Conservation (phyloP, 1,140 invertebrate genomes). For the Bombus superbus region DNA sequence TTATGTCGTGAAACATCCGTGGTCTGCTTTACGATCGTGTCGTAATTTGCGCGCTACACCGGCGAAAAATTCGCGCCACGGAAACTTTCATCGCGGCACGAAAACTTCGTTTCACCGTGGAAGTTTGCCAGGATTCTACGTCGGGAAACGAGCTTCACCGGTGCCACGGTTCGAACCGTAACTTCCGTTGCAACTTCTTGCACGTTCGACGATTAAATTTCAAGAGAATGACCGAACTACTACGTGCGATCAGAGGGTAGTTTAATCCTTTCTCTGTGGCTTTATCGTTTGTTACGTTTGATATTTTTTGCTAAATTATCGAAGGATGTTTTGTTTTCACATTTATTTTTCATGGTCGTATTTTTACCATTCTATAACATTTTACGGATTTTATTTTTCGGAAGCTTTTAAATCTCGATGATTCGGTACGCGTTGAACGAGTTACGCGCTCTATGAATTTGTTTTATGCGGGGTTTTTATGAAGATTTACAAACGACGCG, state of each 20-base stretch:
- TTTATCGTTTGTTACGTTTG: background rate
- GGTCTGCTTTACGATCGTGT: background rate
- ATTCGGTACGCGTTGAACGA: too few species aligned
- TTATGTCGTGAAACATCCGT: background rate
- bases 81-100: background rate
- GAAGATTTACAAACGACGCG: background rate
- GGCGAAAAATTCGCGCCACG: constrained; percentile 3
- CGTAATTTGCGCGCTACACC: background rate
- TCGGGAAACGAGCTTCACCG: background rate
- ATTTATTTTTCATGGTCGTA: background rate
- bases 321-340: background rate
- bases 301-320: background rate
- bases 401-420: background rate
- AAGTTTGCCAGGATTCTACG: background rate
- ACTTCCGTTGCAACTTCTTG: background rate
- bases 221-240: background rate
- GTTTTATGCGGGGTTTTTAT: rapidly evolving
- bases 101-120: background rate
- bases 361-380: background rate
- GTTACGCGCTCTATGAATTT: too few species aligned
- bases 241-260: background rate
- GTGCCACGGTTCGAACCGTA: background rate
- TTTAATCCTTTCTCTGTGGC: background rate
- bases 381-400: background rate
- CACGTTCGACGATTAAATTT: constrained; percentile 12